A percentile compares a stretch with the other conserved stretches of the same genome.
These are phyloP conservation scores for Melanotus villosus DNA, from an alignment of 2,888 invertebrate genomes.

Conservation along the genomic window DNA sequence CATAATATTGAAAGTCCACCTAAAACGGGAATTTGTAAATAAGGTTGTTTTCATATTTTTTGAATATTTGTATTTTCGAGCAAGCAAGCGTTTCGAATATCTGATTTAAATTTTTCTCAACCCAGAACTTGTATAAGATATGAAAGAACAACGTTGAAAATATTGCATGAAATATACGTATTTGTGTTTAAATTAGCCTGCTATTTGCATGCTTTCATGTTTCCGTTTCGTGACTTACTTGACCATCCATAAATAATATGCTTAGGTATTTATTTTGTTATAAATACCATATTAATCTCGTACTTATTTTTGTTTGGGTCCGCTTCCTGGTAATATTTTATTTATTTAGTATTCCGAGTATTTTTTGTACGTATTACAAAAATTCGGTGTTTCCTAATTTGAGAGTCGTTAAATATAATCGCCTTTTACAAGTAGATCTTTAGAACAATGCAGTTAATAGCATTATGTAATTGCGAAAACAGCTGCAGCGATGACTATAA, in stretches of 20 bases:
- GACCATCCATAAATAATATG: conserved; percentile 38
- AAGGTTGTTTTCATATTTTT: too few relatives aligned
- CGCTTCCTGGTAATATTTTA: neutral
- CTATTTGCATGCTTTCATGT: conserved; percentile 39
- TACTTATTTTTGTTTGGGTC: neutral
- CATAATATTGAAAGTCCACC: too few relatives aligned
- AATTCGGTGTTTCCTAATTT: too few relatives aligned
- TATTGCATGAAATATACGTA: conserved; percentile 37
- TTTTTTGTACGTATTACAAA: too few relatives aligned
- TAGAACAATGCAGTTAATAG: neutral
- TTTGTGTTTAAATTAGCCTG: conserved; percentile 44
- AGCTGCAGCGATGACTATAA: conserved; percentile 30
- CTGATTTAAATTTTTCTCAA: neutral
- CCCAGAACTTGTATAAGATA: neutral
- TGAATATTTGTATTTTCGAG: too few relatives aligned
- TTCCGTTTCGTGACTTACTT: conserved; percentile 41
- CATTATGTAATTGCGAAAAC: neutral
- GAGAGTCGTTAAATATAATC: neutral
- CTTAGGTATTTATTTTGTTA: conserved; percentile 21
- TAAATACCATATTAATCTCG: conserved; percentile 24
- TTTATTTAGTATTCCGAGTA: too few relatives aligned
- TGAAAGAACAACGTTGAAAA: conserved; percentile 13
- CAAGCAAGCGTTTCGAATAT: too few relatives aligned
- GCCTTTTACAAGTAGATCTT: neutral
- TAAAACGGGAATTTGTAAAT: too few relatives aligned